Evolutionary conservation across 2,888 invertebrate species (phyloP).

Genomic region (Andrena chrysosceles): DNA sequence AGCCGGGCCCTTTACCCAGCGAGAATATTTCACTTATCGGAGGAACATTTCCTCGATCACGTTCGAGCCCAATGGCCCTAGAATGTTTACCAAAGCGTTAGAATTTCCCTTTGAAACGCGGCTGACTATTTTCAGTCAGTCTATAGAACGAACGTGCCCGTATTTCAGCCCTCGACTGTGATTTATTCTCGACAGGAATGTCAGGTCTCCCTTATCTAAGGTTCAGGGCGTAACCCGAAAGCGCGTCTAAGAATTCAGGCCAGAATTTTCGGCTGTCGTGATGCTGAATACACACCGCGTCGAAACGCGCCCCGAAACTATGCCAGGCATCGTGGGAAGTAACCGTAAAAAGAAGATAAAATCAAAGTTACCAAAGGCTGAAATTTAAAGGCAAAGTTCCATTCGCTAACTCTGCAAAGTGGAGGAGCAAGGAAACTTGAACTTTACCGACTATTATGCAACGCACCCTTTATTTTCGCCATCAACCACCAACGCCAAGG

Average conservation of each 20-base stretch:
- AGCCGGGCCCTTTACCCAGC: neutral
- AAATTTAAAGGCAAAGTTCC: too few species aligned
- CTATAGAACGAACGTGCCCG: constrained; percentile 21
- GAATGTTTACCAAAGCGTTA: neutral
- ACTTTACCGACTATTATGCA: neutral
- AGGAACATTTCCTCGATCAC: neutral
- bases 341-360: neutral
- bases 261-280: constrained; percentile 27
- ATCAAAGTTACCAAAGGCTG: too few species aligned
- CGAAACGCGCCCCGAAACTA: neutral
- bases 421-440: too few species aligned
- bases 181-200: constrained; percentile 61
- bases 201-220: constrained; percentile 50
- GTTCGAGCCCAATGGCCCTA: too few species aligned
- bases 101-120: neutral
- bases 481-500: neutral
- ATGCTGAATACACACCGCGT: neutral
- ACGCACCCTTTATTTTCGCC: neutral
- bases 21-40: neutral
- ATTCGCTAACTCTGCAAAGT: too few species aligned
- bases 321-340: neutral
- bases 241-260: constrained; percentile 40
- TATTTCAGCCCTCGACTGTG: constrained; percentile 56
- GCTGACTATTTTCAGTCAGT: constrained; percentile 1
- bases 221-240: constrained; percentile 14